Conservation (phyloP, 1,140 invertebrate genomes). For the Apis mellifera region Amel_HAv3.1 CM009941.2:13103001-13103500, state of each 20-base stretch:
- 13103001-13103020: no score
- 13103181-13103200: background rate
- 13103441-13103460: constrained; percentile 28
- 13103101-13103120: no score
- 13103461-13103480: background rate
- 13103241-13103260: background rate
- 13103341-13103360: no score
- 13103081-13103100: no score
- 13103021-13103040: no score
- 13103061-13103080: background rate
- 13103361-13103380: constrained; percentile 29
- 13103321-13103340: constrained; percentile 9
- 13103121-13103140: background rate
- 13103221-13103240: constrained; percentile 6
- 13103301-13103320: constrained; percentile 25
- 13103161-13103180: background rate
- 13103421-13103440: constrained; percentile 16
- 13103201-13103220: background rate
- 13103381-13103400: background rate
- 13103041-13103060: no score
- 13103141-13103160: background rate
- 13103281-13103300: constrained; percentile 13
- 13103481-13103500: no score
- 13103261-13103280: background rate
- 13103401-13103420: constrained; percentile 34